These are phyloP conservation scores for Campylomormyrus tamandua DNA, from an alignment of 2,113 vertebrate genomes.

Conservation along the genomic window DNA sequence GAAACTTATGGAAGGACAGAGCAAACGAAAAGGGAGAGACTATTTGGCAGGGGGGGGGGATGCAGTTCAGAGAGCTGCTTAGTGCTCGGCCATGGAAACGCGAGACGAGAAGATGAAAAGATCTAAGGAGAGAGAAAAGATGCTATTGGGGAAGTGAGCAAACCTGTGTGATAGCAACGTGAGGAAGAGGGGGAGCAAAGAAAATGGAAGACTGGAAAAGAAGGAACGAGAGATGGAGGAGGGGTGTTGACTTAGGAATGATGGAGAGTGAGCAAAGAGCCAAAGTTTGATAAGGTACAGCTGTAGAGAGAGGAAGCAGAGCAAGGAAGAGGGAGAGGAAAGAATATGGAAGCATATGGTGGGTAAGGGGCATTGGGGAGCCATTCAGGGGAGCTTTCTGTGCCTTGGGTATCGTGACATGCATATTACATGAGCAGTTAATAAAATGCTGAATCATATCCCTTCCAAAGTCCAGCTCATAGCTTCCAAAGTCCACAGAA, in stretches of 20 bases:
- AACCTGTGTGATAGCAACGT: background rate
- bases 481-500: constrained; percentile 2
- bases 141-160: background rate
- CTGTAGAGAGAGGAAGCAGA: constrained; percentile 39
- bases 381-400: background rate
- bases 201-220: background rate
- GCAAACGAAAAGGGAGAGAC: background rate
- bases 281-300: constrained; percentile 53
- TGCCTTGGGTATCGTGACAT: constrained; percentile 19
- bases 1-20: background rate
- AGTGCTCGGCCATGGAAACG: background rate
- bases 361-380: constrained; percentile 18
- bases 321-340: background rate
- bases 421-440: constrained; percentile 20
- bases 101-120: background rate
- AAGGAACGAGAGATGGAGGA: background rate
- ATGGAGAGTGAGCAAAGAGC: constrained; percentile 43
- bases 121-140: constrained; percentile 22
- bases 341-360: constrained; percentile 12
- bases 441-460: constrained; percentile 34
- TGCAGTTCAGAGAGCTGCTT: background rate
- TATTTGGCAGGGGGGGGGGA: background rate
- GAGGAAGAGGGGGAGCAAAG: background rate
- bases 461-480: constrained; percentile 17
- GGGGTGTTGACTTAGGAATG: constrained; percentile 27